Evolutionary conservation across 2,797 vertebrate species (phyloP).

Genomic region (Danio aesculapii): DNA sequence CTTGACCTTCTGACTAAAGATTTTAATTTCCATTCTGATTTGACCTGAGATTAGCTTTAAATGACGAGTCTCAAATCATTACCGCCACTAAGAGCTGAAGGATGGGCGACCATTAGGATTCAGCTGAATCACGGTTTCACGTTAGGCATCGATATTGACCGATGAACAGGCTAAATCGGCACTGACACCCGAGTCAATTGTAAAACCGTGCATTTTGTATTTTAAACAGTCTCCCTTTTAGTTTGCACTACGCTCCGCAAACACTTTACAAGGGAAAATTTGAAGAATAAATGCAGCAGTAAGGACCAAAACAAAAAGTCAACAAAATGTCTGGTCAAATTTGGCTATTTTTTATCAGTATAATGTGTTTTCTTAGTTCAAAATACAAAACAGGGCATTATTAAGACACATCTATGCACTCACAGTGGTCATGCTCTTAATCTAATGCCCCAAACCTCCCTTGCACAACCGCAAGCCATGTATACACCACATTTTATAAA

Average conservation of each 20-base stretch:
- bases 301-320: conserved; percentile 4
- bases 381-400: conserved; percentile 3
- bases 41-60: conserved; percentile 26
- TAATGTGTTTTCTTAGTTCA: conserved; percentile 14
- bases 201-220: not conserved
- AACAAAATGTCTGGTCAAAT: conserved; percentile 9
- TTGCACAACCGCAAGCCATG: not conserved
- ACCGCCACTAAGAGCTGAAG: conserved; percentile 14
- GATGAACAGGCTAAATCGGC: conserved; percentile 1
- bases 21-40: conserved; percentile 33
- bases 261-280: not conserved
- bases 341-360: conserved; percentile 11
- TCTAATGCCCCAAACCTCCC: not conserved
- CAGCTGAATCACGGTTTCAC: not conserved
- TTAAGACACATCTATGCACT: not conserved
- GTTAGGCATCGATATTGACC: not conserved
- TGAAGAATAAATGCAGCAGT: not conserved
- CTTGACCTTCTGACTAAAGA: conserved; percentile 17
- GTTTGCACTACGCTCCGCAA: not conserved
- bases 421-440: not conserved
- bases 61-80: conserved; percentile 28
- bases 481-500: not conserved
- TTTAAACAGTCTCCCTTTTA: conserved; percentile 1
- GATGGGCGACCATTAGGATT: conserved; percentile 7
- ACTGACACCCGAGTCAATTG: not conserved